Base-by-base conservation (phyloP, 2,797 vertebrate genomes). In the Neosalanx taihuensis region DNA sequence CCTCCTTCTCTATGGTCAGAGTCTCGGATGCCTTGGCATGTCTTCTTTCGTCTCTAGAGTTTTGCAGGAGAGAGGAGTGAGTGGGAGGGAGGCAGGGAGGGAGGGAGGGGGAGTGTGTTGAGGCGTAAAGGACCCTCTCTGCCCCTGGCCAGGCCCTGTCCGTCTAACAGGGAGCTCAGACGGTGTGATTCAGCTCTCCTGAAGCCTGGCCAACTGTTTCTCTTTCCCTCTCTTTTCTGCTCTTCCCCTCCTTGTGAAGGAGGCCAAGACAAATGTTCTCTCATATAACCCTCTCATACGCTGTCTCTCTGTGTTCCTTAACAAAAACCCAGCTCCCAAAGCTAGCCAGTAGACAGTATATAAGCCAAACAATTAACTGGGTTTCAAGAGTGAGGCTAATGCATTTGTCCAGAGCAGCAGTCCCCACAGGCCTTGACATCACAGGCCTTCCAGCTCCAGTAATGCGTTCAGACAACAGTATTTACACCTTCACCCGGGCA, bases 161-260 rank as follows among this genome's bases (percentile, higher is more conserved):
- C 86, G 76, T 90, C 85, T 81, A 82, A 84, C 77, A 72, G 85
- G 89, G 87, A 88, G 83, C 83, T 84, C 87, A 91, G 89, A 90
- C 88, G 87, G 84, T 90, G 87, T 90, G 91, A 92, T 90, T 91
- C 90, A 92, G 87, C 82, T 82, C 81, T 89, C 79, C 85, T 89
- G 89, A 90, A 88, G 87, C 83, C 82, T 70, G 74, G 91, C 89
- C 87, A 92, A 82, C 79, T 88, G 81, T 84, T 79, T 73, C 81
- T 83, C 79, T 76, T 71, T 77, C 75, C 71, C 67, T 75, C 67
- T 72, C 69, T 58, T 12, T 46, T 12, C 10, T 46, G 41, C 41
- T 46, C 10, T 46, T 46, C 41, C 13, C 13, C 41, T 46, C 41
- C 41, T 46, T 12, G 3, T 46, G 3, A 46, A 46, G 9, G 2